A percentile compares a stretch with the other conserved stretches of the same genome.
Evolutionary conservation across 1,140 invertebrate species (phyloP).

Genomic region (Eupeodes corollae): DNA sequence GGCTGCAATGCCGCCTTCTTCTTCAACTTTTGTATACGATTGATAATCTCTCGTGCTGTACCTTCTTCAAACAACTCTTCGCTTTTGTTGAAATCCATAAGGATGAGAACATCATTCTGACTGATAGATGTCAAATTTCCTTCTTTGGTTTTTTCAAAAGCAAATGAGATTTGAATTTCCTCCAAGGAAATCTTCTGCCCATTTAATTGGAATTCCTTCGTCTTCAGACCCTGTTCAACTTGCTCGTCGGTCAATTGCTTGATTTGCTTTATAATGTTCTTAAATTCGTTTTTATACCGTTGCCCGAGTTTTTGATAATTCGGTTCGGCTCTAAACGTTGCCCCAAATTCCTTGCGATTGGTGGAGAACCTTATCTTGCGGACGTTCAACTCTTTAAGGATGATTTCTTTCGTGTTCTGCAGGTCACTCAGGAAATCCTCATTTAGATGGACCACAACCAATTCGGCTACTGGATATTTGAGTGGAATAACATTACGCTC

Average conservation of each 20-base stretch:
- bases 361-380: constrained; percentile 66
- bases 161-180: constrained; percentile 75
- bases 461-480: constrained; percentile 88
- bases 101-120: constrained; percentile 65
- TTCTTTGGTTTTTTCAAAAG: constrained; percentile 40
- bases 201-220: constrained; percentile 55
- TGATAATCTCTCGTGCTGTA: constrained; percentile 81
- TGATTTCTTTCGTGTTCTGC: constrained; percentile 64
- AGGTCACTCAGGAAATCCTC: constrained; percentile 63
- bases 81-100: constrained; percentile 62
- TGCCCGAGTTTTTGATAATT: constrained; percentile 70
- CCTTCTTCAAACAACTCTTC: constrained; percentile 72
- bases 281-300: constrained; percentile 73
- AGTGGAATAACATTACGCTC: constrained; percentile 84
- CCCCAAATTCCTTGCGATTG: constrained; percentile 83
- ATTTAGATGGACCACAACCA: constrained; percentile 83
- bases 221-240: constrained; percentile 58
- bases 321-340: constrained; percentile 77
- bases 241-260: constrained; percentile 64
- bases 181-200: constrained; percentile 62
- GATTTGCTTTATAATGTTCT: constrained; percentile 66
- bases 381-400: constrained; percentile 86
- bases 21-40: constrained; percentile 83
- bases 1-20: constrained; percentile 86
- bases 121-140: constrained; percentile 56